These are phyloP conservation scores for Drosophila parabipectinata DNA, from an alignment of 1,140 invertebrate species.

Conservation along the genomic window DNA sequence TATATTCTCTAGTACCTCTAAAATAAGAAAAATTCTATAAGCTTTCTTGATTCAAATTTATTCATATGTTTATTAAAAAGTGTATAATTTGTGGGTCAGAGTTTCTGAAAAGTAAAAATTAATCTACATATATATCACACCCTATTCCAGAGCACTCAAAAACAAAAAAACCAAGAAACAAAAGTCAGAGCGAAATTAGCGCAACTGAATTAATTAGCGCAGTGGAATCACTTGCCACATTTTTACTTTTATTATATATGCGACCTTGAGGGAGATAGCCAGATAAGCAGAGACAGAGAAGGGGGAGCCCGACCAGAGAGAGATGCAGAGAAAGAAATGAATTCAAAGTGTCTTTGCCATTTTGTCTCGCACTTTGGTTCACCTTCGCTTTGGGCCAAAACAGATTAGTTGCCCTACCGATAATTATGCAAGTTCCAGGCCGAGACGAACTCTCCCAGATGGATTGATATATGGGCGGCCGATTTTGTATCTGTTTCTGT, in stretches of 20 bases:
- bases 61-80: constrained; percentile 9
- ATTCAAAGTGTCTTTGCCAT: constrained; percentile 61
- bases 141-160: constrained; percentile 24
- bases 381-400: constrained; percentile 16
- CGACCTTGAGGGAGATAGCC: constrained; percentile 71
- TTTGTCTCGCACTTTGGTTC: constrained; percentile 53
- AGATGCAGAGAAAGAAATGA: constrained; percentile 33
- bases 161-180: background rate
- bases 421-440: constrained; percentile 62
- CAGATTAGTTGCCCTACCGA: constrained; percentile 22
- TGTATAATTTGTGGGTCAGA: constrained; percentile 2
- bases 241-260: constrained; percentile 54
- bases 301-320: background rate
- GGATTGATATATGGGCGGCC: constrained; percentile 40
- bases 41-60: background rate
- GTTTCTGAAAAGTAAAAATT: constrained; percentile 6
- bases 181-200: constrained; percentile 62
- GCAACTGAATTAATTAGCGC: constrained; percentile 81
- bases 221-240: constrained; percentile 65
- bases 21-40: too few relatives aligned
- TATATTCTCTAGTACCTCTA: too few relatives aligned
- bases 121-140: constrained; percentile 10
- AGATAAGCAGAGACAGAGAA: background rate
- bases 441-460: constrained; percentile 26
- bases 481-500: constrained; percentile 29